Percentiles rank a stretch among this genome's conserved stretches.
Conservation (phyloP, 2,888 invertebrate species). For the Cylloceria caligata region DNA sequence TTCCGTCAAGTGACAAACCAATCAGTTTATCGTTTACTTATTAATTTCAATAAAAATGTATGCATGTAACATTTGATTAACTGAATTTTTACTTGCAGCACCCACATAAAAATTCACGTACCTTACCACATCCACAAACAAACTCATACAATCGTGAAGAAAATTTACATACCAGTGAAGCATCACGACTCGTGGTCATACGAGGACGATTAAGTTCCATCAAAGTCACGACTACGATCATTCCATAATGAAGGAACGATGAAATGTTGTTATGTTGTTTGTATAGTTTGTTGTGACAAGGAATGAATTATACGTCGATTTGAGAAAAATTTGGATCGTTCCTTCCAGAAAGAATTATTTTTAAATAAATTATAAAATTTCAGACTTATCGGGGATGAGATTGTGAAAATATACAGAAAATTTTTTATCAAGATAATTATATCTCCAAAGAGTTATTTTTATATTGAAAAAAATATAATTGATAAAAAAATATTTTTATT, state of each 20-base stretch:
- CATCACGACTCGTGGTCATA: slow-evolving; percentile 49
- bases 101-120: slow-evolving; percentile 80
- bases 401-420: not conserved
- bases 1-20: too few species aligned
- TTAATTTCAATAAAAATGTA: not conserved
- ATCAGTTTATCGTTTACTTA: not conserved
- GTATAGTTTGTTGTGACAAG: slow-evolving; percentile 8
- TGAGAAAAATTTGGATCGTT: not conserved
- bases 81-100: slow-evolving; percentile 72
- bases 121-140: slow-evolving; percentile 79
- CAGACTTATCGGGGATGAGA: not conserved
- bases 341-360: not conserved
- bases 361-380: not conserved
- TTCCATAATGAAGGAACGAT: slow-evolving; percentile 20
- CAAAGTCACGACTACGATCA: slow-evolving; percentile 67
- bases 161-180: slow-evolving; percentile 78
- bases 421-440: slow-evolving; percentile 23
- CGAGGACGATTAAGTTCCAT: not conserved
- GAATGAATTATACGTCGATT: slow-evolving; percentile 20
- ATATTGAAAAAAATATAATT: slow-evolving; percentile 53
- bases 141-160: slow-evolving; percentile 80
- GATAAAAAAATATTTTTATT: slow-evolving; percentile 46
- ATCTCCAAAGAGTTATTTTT: slow-evolving; percentile 36
- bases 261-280: slow-evolving; percentile 21
- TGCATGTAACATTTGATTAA: not conserved